phyloP scores from a whole-genome alignment of 2,888 invertebrate genomes.

The Drosophila cognata region DNA sequence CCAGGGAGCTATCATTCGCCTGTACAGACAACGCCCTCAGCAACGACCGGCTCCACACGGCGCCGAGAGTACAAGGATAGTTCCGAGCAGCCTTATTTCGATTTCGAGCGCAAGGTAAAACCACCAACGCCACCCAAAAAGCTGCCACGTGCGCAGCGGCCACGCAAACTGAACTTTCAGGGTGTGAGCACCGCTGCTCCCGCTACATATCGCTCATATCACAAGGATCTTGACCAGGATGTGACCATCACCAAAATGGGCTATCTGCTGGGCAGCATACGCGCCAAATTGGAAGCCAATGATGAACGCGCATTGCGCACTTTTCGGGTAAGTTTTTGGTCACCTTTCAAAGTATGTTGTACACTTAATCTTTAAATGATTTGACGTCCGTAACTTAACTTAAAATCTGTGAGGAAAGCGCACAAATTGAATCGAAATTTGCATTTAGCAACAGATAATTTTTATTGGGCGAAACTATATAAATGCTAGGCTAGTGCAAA shows the following conservation, averaged over 20 bases:
- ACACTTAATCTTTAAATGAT: not conserved
- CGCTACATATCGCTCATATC: constrained; percentile 83
- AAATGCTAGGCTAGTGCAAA: constrained; percentile 85
- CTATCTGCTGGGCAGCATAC: constrained; percentile 82
- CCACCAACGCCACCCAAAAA: constrained; percentile 78
- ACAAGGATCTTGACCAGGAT: constrained; percentile 82
- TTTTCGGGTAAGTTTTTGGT: constrained; percentile 74
- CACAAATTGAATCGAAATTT: not conserved
- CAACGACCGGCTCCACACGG: constrained; percentile 36
- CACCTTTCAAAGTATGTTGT: not conserved
- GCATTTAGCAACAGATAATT: constrained; percentile 9
- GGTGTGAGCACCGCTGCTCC: constrained; percentile 29
- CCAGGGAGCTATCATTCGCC: constrained; percentile 84
- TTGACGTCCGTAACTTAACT: not conserved
- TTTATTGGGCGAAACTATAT: not conserved
- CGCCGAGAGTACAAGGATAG: constrained; percentile 35
- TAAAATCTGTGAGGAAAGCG: not conserved
- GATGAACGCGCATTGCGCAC: constrained; percentile 79
- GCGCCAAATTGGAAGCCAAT: constrained; percentile 81
- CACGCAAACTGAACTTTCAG: constrained; percentile 77
- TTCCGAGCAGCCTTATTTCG: constrained; percentile 65
- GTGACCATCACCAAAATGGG: constrained; percentile 82
- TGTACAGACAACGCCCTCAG: constrained; percentile 68
- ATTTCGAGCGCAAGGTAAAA: constrained; percentile 82
- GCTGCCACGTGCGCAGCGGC: constrained; percentile 49